phyloP scores from a whole-genome alignment of 1,140 invertebrate species.

The Pentalonia nigronervosa region DNA sequence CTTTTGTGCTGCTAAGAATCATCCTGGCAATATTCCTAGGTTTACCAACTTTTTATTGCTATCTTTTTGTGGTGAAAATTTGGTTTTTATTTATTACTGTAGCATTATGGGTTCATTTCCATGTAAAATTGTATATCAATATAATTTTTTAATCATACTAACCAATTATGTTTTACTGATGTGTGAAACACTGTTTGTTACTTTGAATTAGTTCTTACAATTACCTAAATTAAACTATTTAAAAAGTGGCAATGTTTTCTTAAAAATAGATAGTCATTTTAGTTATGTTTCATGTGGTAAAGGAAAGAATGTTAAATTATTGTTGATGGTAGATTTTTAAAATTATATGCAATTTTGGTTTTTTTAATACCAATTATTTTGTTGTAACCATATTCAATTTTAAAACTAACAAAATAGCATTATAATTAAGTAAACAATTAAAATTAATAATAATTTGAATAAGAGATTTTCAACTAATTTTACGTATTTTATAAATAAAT shows the following conservation, averaged over 20 bases:
- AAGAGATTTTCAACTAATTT: neutral
- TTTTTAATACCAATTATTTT: neutral
- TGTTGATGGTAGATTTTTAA: neutral
- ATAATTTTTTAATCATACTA: neutral
- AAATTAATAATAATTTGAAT: neutral
- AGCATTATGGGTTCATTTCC: neutral
- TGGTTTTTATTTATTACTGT: neutral
- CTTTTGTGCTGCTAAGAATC: neutral
- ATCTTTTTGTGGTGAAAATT: neutral
- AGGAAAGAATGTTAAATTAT: neutral
- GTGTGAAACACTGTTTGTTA: neutral
- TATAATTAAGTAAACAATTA: neutral
- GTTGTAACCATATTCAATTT: neutral
- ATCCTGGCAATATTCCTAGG: neutral
- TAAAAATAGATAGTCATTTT: neutral
- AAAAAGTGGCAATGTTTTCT: neutral
- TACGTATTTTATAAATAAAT: neutral
- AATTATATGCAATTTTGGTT: neutral
- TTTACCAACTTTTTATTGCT: neutral
- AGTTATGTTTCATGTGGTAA: neutral
- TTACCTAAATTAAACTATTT: neutral
- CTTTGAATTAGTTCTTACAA: neutral
- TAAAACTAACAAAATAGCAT: neutral
- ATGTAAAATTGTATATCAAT: neutral
- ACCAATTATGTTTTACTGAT: neutral